phyloP scores from a whole-genome alignment of 2,113 vertebrate genomes.

The Epinephelus moara region DNA sequence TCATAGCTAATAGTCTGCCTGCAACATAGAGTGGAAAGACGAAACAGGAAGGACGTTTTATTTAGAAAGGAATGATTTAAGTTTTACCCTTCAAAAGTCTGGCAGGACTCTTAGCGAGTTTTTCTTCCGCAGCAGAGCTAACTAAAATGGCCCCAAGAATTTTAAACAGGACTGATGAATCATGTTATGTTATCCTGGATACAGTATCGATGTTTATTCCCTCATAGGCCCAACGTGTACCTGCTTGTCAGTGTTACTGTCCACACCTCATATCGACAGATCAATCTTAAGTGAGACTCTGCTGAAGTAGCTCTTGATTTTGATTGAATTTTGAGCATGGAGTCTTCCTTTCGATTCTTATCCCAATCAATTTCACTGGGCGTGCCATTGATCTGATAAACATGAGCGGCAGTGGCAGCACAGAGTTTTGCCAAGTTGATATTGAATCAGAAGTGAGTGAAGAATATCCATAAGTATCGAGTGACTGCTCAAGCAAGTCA shows the following conservation, averaged over 20 bases:
- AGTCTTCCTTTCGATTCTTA: conserved; percentile 77
- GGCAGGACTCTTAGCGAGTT: conserved; percentile 14
- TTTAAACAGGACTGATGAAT: conserved; percentile 54
- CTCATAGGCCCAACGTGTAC: conserved; percentile 39
- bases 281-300: conserved; percentile 75
- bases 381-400: conserved; percentile 76
- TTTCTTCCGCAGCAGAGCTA: background rate
- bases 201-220: conserved; percentile 58
- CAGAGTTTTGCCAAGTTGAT: conserved; percentile 72
- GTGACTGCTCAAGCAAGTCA: conserved; percentile 48
- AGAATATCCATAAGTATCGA: conserved; percentile 71
- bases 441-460: conserved; percentile 73
- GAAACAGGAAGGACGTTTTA: conserved; percentile 41
- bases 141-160: conserved; percentile 26
- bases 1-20: conserved; percentile 61
- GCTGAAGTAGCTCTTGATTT: conserved; percentile 71
- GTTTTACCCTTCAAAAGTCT: conserved; percentile 56
- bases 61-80: conserved; percentile 40
- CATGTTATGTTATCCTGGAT: conserved; percentile 52
- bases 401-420: conserved; percentile 68
- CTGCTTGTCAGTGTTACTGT: conserved; percentile 58
- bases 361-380: conserved; percentile 73
- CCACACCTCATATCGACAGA: conserved; percentile 58
- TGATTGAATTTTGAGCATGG: conserved; percentile 77
- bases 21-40: conserved; percentile 35